Conservation (phyloP, 1,140 invertebrate species). For the Drosophila tropicalis region DNA sequence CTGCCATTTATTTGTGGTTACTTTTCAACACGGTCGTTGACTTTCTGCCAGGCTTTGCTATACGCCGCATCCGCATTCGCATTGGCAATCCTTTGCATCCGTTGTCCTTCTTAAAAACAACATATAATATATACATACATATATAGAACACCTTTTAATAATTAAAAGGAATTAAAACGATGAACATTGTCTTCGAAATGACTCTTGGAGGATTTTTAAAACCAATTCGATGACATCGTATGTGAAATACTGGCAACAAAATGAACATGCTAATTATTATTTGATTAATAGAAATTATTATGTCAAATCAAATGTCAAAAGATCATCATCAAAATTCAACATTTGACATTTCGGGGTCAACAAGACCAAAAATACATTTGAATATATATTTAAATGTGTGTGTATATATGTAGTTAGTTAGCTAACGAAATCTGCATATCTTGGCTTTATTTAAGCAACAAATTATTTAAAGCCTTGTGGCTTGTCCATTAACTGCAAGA, state of each 20-base stretch:
- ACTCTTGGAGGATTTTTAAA: not conserved
- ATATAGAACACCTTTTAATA: conserved; percentile 2
- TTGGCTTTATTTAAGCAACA: not conserved
- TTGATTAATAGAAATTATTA: conserved; percentile 40
- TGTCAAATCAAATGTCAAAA: conserved; percentile 17
- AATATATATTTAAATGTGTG: not conserved
- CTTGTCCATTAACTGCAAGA: not conserved
- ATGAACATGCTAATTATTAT: conserved; percentile 29
- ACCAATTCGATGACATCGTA: not conserved
- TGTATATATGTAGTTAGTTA: too few species aligned
- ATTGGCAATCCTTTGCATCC: not conserved
- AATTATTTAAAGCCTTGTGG: conserved; percentile 1
- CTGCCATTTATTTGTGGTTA: conserved; percentile 42
- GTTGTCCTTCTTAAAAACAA: not conserved
- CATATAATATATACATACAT: not conserved
- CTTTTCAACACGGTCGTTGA: conserved; percentile 67
- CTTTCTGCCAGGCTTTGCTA: conserved; percentile 13
- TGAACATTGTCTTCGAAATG: too few species aligned
- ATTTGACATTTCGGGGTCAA: conserved; percentile 5
- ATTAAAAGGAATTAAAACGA: not conserved
- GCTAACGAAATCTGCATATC: too few species aligned
- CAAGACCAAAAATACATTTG: not conserved
- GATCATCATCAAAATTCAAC: conserved; percentile 3
- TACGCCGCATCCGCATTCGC: conserved; percentile 2
- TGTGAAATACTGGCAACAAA: not conserved